Evolutionary conservation across 2,888 invertebrate genomes (phyloP), one percentile per base, ranked within the genome.

Genomic region (Tenthredo livida): DNA sequence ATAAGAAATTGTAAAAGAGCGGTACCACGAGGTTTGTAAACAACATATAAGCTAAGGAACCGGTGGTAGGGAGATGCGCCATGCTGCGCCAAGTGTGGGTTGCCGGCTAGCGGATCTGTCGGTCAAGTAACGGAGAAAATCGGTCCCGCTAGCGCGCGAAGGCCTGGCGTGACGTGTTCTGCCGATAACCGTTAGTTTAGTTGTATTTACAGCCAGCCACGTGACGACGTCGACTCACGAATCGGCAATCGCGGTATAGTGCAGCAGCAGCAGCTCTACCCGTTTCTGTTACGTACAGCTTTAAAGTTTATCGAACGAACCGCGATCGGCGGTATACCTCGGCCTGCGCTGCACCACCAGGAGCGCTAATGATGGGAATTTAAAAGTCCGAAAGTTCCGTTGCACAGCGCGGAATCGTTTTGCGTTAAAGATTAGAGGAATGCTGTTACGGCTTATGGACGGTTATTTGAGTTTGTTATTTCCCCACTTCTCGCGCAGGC

Each of bases 41-140:
- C 67, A 43, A 29, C 21, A 43, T 29, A 50, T 67, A 85, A 87
- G 87, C 86, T 84, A 86, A 87, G 86, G 72, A 85, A 84, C 2
- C 85, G 85, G 84, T 86, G 85, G 85, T 73, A 70, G 25, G 78
- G 75, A 84, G 37, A 77, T 33, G 37, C 65, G 37, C 43, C 5
- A 61, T 37, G 78, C 37, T 40, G 58, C 15, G n/a, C 40, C 70
- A 67, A 70, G 67, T 67, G 67, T 65, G 47, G 58, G 61, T 80
- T 80, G 58, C 40, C 70, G 70, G 91, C 91, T 92, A 92, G 93
- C 93, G 93, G 92, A 93, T 93, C 93, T 93, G 92, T 93, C 93
- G 93, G 93, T 93, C 93, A 92, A 93, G 90, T 93, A 93, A 93
- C 93, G 93, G 93, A 89, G 90, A 90, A 89, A 88, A 86, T 88